Conservation (phyloP, 2,113 vertebrate species). For the Alligator mississippiensis region DNA sequence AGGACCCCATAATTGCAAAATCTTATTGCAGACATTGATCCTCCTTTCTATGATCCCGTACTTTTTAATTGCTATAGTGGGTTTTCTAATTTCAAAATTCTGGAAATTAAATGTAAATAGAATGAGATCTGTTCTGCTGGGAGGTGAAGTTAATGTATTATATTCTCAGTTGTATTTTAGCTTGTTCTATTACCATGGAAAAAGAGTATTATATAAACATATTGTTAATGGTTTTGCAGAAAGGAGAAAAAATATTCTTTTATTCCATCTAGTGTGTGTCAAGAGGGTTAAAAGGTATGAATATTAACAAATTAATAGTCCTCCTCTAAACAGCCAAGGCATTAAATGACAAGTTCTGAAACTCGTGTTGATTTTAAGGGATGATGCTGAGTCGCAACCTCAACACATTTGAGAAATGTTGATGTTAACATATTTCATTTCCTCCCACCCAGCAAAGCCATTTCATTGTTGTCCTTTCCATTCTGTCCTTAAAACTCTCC, state of each 20-base stretch:
- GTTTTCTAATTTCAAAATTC: neutral
- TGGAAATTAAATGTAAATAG: neutral
- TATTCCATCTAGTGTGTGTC: neutral
- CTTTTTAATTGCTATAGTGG: neutral
- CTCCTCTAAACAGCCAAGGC: neutral
- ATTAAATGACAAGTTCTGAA: neutral
- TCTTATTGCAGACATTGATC: neutral
- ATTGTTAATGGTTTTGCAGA: neutral
- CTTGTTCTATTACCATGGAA: neutral
- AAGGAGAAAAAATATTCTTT: neutral
- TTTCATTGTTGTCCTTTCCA: no score
- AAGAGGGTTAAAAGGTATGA: neutral
- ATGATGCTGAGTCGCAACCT: neutral
- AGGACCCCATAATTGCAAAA: neutral
- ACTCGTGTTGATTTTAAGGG: neutral
- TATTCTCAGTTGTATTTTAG: neutral
- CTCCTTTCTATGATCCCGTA: neutral
- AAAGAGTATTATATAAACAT: neutral
- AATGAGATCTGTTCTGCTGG: neutral
- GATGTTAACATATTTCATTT: neutral
- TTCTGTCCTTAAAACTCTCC: no score
- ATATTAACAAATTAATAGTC: neutral
- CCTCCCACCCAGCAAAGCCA: no score
- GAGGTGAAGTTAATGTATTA: fast-evolving
- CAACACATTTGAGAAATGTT: neutral